A percentile compares a stretch with the other conserved stretches of the same genome.
phyloP scores from a whole-genome alignment of 2,113 vertebrate species.

The Tenebrosternarchus preto region DNA sequence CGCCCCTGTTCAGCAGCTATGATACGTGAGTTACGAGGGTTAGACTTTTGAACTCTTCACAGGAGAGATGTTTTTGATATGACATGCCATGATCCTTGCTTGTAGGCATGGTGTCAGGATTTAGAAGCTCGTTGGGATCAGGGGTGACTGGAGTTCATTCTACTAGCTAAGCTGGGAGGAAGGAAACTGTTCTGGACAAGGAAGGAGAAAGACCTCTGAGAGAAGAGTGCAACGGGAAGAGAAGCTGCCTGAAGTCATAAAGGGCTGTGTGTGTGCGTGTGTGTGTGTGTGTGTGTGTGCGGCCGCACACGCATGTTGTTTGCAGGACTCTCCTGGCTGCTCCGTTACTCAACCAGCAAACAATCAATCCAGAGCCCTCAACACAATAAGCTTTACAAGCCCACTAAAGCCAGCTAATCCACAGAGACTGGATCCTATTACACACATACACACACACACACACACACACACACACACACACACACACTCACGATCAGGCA shows the following conservation, averaged over 20 bases:
- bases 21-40: too few species aligned
- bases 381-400: constrained; percentile 41
- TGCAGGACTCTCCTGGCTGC: background rate
- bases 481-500: constrained; percentile 30
- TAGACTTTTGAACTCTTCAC: too few species aligned
- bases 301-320: constrained; percentile 7
- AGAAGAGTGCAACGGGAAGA: too few species aligned
- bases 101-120: too few species aligned
- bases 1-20: too few species aligned
- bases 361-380: constrained; percentile 44
- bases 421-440: constrained; percentile 18
- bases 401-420: constrained; percentile 34
- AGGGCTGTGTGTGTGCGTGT: background rate
- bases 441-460: constrained; percentile 27
- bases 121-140: too few species aligned
- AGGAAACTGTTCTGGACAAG: too few species aligned
- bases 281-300: constrained; percentile 2
- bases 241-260: too few species aligned
- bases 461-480: constrained; percentile 26
- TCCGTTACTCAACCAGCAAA: constrained; percentile 15
- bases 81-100: too few species aligned
- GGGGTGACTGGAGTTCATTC: background rate
- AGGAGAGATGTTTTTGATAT: too few species aligned
- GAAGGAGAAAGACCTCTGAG: too few species aligned
- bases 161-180: background rate